Evolutionary conservation across 1,140 invertebrate species (phyloP).

Genomic region (Linepithema humile): DNA sequence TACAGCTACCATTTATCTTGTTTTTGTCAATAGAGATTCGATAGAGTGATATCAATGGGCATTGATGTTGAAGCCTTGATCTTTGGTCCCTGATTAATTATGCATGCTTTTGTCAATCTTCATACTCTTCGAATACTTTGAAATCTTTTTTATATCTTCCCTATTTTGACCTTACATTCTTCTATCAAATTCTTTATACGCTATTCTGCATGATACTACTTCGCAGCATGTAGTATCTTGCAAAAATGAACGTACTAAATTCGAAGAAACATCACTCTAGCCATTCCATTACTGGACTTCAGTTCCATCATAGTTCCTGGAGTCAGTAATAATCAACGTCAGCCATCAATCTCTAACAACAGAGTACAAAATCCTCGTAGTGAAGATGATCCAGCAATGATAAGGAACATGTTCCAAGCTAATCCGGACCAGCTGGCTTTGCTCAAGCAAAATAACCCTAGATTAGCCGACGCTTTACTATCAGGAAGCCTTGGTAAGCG

Average conservation of each 20-base stretch:
- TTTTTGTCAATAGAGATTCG: not conserved
- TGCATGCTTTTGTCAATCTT: not conserved
- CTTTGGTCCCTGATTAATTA: not conserved
- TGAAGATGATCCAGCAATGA: slow-evolving; percentile 94
- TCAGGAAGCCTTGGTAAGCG: slow-evolving; percentile 91
- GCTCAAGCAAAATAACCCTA: slow-evolving; percentile 97
- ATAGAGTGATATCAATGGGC: not conserved
- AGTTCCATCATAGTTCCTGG: slow-evolving; percentile 93
- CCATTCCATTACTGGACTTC: slow-evolving; percentile 91
- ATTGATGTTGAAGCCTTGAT: not conserved
- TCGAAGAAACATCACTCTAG: slow-evolving; percentile 73
- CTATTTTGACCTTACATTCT: not conserved
- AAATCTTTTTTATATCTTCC: not conserved
- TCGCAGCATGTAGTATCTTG: not conserved
- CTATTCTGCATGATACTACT: not conserved
- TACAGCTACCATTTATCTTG: not conserved
- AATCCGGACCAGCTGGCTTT: slow-evolving; percentile 96
- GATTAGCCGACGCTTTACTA: slow-evolving; percentile 94
- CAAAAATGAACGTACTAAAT: slow-evolving; percentile 65
- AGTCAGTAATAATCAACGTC: slow-evolving; percentile 69
- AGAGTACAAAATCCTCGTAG: slow-evolving; percentile 82
- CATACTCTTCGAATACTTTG: not conserved
- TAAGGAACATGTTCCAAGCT: slow-evolving; percentile 95
- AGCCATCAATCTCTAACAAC: slow-evolving; percentile 57
- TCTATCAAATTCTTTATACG: too few species aligned